Percentiles rank a stretch among this genome's conserved stretches.
Conservation (phyloP, 2,888 invertebrate genomes). For the Phalangium opilio region DNA sequence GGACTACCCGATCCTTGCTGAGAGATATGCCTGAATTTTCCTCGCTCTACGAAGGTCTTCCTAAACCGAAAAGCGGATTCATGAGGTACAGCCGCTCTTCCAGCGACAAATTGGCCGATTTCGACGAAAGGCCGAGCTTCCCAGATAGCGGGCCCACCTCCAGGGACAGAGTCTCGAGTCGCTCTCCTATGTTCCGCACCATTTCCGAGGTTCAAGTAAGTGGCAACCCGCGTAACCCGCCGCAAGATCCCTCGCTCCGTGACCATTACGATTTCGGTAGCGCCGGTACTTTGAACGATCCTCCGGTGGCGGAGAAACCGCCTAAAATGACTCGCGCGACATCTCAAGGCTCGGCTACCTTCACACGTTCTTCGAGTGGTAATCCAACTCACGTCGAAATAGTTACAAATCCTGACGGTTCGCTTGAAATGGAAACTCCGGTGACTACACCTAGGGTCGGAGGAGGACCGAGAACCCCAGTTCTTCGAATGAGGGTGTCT, state of each 20-base stretch:
- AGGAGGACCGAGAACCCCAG: background rate
- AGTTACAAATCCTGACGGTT: background rate
- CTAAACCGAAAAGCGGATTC: slow-evolving; percentile 6
- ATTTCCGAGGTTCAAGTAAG: background rate
- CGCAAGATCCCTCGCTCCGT: background rate
- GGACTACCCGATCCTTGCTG: too few relatives aligned
- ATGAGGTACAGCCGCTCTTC: slow-evolving; percentile 11
- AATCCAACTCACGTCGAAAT: background rate
- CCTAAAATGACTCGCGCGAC: background rate
- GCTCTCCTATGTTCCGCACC: background rate
- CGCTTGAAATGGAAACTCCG: background rate
- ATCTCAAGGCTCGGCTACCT: background rate
- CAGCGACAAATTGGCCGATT: slow-evolving; percentile 13
- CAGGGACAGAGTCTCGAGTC: background rate
- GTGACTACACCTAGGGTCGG: background rate
- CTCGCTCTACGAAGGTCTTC: too few relatives aligned
- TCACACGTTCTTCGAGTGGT: background rate
- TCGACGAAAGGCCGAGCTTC: background rate
- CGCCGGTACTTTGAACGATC: background rate
- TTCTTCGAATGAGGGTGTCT: background rate
- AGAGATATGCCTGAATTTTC: too few relatives aligned
- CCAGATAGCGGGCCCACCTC: background rate
- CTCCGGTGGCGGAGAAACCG: background rate
- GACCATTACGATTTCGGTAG: too few relatives aligned
- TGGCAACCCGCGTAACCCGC: background rate